Percentiles rank a stretch among this genome's conserved stretches.
Evolutionary conservation across 2,888 invertebrate genomes (phyloP).

Genomic region (Microchrysa polita): DNA sequence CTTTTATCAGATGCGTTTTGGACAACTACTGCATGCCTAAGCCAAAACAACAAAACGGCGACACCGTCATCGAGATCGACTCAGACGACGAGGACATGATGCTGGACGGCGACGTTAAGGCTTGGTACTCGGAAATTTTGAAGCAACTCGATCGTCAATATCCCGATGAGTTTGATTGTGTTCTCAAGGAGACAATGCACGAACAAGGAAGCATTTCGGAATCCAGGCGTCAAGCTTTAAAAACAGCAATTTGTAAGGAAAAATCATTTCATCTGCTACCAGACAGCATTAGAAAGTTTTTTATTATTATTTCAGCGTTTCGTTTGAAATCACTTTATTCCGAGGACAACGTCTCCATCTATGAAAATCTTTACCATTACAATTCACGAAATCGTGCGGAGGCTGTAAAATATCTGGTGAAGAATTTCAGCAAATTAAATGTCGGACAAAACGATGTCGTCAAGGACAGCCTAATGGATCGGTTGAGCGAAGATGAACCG

Average conservation of each 20-base stretch:
- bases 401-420: constrained; percentile 73
- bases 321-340: constrained; percentile 68
- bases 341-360: constrained; percentile 68
- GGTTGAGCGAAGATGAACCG: constrained; percentile 74
- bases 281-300: neutral
- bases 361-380: constrained; percentile 78
- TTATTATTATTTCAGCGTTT: constrained; percentile 60
- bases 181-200: constrained; percentile 70
- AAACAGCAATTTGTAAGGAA: constrained; percentile 58
- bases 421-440: constrained; percentile 66
- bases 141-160: constrained; percentile 75
- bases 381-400: constrained; percentile 72
- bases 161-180: constrained; percentile 75
- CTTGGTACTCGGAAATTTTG: constrained; percentile 69
- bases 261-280: neutral
- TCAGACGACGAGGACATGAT: constrained; percentile 54
- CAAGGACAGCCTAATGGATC: constrained; percentile 71
- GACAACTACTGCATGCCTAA: constrained; percentile 54
- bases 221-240: constrained; percentile 62
- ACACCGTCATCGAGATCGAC: constrained; percentile 61
- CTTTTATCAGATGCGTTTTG: constrained; percentile 65
- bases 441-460: constrained; percentile 68
- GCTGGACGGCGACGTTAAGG: constrained; percentile 57
- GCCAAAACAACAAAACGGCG: constrained; percentile 36
- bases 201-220: constrained; percentile 59